Conservation (phyloP, 2,797 vertebrate genomes). For the Sebastes oblongus region DNA sequence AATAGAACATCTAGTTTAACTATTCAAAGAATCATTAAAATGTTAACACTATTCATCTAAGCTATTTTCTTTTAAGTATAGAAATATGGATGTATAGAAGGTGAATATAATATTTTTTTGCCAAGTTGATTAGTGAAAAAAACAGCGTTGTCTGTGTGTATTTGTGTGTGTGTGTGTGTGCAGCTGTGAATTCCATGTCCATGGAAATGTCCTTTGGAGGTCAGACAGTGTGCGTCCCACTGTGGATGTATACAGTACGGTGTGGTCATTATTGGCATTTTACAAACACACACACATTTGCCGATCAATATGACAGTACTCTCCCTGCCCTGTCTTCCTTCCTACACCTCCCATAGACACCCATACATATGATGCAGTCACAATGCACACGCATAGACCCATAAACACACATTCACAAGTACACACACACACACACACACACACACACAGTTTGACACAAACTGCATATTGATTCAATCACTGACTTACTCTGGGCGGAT, state of each 20-base stretch:
- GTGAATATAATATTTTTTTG: no score
- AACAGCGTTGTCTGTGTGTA: not conserved
- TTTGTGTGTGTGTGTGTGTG: not conserved
- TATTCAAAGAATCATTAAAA: not conserved
- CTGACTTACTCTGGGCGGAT: conserved; percentile 15
- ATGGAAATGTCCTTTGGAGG: conserved; percentile 29
- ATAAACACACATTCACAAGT: not conserved
- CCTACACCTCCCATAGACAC: not conserved
- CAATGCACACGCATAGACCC: not conserved
- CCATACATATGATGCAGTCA: not conserved
- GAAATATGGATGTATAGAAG: no score
- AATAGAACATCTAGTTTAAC: not conserved
- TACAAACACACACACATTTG: conserved; percentile 7
- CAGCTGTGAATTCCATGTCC: not conserved
- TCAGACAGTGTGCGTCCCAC: conserved; percentile 11
- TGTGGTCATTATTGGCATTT: conserved; percentile 28
- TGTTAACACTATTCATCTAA: not conserved
- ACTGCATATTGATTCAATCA: conserved; percentile 59
- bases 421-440: not conserved
- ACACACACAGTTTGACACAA: conserved; percentile 14
- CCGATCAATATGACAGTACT: conserved; percentile 26
- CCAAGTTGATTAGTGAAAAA: no score
- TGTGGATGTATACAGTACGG: not conserved
- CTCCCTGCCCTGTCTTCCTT: not conserved
- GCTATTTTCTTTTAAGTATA: not conserved